phyloP scores from a whole-genome alignment of 2,888 invertebrate species.

The Mythimna albipuncta region DNA sequence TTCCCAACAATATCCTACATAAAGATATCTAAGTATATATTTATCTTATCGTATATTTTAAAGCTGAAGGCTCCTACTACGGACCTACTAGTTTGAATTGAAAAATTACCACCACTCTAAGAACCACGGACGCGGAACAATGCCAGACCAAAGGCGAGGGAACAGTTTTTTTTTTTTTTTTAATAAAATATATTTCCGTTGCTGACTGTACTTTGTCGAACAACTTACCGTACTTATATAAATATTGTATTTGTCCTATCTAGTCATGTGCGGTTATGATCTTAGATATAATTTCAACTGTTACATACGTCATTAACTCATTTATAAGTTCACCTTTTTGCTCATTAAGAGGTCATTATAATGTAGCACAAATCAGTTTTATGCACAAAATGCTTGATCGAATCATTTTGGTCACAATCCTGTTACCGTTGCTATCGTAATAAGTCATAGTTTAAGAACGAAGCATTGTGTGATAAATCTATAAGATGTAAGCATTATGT shows the following conservation, averaged over 20 bases:
- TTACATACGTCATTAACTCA: conserved; percentile 37
- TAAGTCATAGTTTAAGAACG: conserved; percentile 56
- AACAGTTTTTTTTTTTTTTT: too few species aligned
- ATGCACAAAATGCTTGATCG: conserved; percentile 67
- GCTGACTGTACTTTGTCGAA: conserved; percentile 2
- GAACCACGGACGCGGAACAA: too few species aligned
- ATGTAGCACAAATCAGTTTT: conserved; percentile 67
- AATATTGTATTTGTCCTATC: conserved; percentile 37
- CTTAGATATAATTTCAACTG: conserved; percentile 47
- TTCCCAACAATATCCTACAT: too few species aligned
- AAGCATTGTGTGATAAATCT: conserved; percentile 64
- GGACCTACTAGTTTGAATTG: not conserved
- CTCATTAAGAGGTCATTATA: conserved; percentile 53
- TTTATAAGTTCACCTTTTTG: conserved; percentile 35
- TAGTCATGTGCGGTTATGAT: conserved; percentile 64
- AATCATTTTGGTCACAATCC: conserved; percentile 45
- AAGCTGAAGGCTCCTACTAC: too few species aligned
- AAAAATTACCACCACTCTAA: too few species aligned
- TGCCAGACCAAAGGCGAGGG: too few species aligned
- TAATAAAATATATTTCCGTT: not conserved
- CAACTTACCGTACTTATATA: conserved; percentile 10
- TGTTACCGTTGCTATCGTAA: conserved; percentile 32
- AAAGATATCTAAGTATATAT: too few species aligned
- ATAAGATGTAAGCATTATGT: conserved; percentile 51
- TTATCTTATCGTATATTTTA: too few species aligned